Conservation (phyloP, 2,113 vertebrate species). For the Tiliqua scincoides region DNA sequence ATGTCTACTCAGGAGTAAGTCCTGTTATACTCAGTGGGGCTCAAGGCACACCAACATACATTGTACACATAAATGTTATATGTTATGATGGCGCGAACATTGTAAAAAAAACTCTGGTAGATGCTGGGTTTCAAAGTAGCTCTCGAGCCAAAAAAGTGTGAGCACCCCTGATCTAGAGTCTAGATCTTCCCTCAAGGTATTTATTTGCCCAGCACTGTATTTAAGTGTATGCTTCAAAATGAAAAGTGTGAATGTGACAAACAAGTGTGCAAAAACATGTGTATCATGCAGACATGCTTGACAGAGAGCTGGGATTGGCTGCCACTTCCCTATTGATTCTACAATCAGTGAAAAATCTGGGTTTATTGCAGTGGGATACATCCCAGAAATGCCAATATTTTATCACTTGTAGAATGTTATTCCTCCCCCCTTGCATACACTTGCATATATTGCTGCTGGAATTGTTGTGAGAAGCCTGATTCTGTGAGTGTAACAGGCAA, state of each 20-base stretch:
- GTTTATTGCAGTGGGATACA: neutral
- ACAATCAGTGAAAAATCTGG: no score
- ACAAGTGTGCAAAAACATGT: neutral
- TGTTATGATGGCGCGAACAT: no score
- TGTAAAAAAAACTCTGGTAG: no score
- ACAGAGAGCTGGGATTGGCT: neutral
- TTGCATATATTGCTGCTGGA: neutral
- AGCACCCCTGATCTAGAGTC: no score
- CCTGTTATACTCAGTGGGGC: no score
- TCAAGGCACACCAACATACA: no score
- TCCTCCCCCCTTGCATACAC: neutral
- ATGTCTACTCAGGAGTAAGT: no score
- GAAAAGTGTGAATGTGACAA: neutral
- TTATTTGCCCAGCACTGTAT: neutral
- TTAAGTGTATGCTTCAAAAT: neutral
- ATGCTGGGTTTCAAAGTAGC: no score
- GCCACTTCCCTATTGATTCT: neutral
- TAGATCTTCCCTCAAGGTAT: neutral
- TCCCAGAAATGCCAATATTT: neutral
- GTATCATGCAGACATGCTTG: neutral
- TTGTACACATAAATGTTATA: no score
- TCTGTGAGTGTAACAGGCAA: neutral
- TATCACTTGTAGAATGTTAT: neutral
- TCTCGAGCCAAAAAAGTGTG: no score
- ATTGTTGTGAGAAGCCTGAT: neutral